A percentile compares a stretch with the other conserved stretches of the same genome.
phyloP scores from a whole-genome alignment of 2,888 invertebrate species.

The Emesis furor region DNA sequence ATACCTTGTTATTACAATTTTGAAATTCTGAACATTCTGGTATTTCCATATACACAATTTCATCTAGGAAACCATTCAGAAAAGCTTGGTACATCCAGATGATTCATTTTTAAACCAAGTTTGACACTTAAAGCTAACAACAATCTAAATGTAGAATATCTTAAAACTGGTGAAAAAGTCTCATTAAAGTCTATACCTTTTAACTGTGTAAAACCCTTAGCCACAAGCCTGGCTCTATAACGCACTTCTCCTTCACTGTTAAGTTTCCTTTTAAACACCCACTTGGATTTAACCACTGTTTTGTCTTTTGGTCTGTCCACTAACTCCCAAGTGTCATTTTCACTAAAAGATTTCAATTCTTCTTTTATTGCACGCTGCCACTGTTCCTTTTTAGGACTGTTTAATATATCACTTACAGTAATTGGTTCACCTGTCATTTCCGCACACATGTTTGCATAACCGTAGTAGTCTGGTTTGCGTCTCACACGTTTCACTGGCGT shows the following conservation, averaged over 20 bases:
- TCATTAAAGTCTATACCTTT: constrained; percentile 55
- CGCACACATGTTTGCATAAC: constrained; percentile 34
- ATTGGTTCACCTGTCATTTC: constrained; percentile 30
- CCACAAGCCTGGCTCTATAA: constrained; percentile 52
- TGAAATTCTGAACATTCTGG: constrained; percentile 35
- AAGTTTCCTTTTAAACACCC: constrained; percentile 53
- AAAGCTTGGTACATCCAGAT: constrained; percentile 65
- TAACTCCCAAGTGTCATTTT: constrained; percentile 62
- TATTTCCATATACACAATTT: constrained; percentile 52
- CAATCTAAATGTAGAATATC: constrained; percentile 57
- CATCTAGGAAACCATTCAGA: constrained; percentile 51
- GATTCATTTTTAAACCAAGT: constrained; percentile 44
- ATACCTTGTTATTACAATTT: constrained; percentile 37
- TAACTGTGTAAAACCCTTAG: constrained; percentile 58
- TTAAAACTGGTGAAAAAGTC: constrained; percentile 55
- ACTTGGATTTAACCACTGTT: constrained; percentile 51
- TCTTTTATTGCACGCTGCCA: constrained; percentile 57
- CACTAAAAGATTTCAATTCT: constrained; percentile 55
- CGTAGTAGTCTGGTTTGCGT: constrained; percentile 47
- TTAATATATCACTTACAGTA: constrained; percentile 47
- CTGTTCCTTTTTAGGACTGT: constrained; percentile 53
- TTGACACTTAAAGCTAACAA: constrained; percentile 57
- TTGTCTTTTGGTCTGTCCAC: constrained; percentile 23
- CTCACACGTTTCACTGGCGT: constrained; percentile 48
- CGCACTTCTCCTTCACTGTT: constrained; percentile 50